phyloP scores from a whole-genome alignment of 1,140 invertebrate species.

The Choristoneura fumiferana region DNA sequence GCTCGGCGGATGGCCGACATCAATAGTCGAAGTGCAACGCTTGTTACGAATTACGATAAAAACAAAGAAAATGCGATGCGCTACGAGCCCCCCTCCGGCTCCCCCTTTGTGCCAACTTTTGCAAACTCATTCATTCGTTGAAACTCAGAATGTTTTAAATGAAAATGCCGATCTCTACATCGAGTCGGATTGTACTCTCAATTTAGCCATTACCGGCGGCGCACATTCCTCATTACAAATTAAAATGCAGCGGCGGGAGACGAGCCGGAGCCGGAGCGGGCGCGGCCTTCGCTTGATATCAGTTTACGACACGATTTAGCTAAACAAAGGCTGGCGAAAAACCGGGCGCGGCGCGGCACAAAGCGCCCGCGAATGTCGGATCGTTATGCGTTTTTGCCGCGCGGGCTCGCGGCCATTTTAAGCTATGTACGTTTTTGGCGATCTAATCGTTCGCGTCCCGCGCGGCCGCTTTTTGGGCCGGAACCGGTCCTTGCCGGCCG shows the following conservation, averaged over 20 bases:
- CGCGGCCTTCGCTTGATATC: neutral
- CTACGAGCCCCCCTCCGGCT: too few species aligned
- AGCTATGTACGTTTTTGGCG: conserved; percentile 43
- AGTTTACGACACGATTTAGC: neutral
- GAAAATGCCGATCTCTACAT: conserved; percentile 17
- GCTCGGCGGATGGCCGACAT: too few species aligned
- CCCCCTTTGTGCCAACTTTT: too few species aligned
- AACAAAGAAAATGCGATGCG: too few species aligned
- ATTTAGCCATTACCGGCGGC: conserved; percentile 14
- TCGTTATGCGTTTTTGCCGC: conserved; percentile 48
- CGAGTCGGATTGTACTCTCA: conserved; percentile 14
- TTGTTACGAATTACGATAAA: too few species aligned
- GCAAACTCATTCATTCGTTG: neutral
- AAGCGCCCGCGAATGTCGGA: conserved; percentile 32
- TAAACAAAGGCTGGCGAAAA: conserved; percentile 8
- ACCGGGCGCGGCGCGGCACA: conserved; percentile 20
- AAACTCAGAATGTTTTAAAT: conserved; percentile 13
- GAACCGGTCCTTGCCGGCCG: too few species aligned
- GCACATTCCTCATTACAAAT: conserved; percentile 14
- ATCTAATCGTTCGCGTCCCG: conserved; percentile 43
- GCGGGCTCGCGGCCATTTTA: conserved; percentile 50
- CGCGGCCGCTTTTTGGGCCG: neutral
- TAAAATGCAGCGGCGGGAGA: conserved; percentile 11
- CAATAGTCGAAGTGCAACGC: too few species aligned
- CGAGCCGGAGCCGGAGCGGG: conserved; percentile 18